Evolutionary conservation across 2,113 vertebrate species (phyloP).

Genomic region (Atlantisia rogersi): DNA sequence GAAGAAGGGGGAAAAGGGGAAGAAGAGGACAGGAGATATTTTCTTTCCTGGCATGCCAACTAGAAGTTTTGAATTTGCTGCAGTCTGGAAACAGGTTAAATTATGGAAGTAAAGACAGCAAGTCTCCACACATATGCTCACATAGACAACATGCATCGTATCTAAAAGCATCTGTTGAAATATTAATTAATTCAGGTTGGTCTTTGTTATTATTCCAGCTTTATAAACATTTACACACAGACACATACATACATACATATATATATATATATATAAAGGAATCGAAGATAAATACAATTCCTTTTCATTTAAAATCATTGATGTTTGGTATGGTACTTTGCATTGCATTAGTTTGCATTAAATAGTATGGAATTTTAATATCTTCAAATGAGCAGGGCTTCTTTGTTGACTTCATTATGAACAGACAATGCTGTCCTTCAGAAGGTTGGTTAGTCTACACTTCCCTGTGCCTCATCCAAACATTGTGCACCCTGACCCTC

Average conservation of each 20-base stretch:
- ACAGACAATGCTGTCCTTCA: neutral
- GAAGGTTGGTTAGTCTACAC: neutral
- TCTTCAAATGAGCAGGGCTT: neutral
- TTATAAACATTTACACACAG: neutral
- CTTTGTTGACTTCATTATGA: neutral
- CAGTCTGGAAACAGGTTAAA: neutral
- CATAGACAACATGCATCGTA: neutral
- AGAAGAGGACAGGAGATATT: too few species aligned
- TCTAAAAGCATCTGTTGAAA: neutral
- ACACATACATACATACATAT: rapidly evolving
- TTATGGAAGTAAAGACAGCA: neutral
- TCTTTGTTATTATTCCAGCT: neutral
- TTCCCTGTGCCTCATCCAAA: neutral
- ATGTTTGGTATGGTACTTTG: neutral
- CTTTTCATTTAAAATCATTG: neutral
- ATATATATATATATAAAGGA: neutral
- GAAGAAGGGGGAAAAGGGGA: too few species aligned
- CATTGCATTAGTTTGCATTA: neutral
- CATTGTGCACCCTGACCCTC: neutral
- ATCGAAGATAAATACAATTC: neutral
- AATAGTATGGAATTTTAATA: neutral
- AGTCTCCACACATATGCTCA: neutral
- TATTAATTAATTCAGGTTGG: neutral
- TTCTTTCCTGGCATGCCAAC: neutral
- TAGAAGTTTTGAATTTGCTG: neutral